These are phyloP conservation scores for Eilema depressum DNA, from an alignment of 2,888 invertebrate species.

Conservation along the genomic window DNA sequence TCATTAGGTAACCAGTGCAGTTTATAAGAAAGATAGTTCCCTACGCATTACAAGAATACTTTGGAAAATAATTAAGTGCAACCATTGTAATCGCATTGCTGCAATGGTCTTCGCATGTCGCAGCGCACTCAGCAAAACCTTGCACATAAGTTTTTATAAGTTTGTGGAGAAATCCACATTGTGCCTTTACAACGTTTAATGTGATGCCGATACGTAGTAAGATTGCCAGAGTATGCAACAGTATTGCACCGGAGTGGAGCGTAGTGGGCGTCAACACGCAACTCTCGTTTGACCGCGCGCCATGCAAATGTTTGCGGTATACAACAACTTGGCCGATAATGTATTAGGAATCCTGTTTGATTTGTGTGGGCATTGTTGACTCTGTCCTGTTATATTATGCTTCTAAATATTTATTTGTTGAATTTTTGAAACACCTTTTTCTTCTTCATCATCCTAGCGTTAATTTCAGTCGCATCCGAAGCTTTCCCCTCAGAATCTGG, in stretches of 20 bases:
- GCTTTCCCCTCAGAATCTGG: too few relatives aligned
- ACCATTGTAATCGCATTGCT: conserved; percentile 60
- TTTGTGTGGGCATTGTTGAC: conserved; percentile 81
- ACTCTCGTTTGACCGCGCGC: conserved; percentile 68
- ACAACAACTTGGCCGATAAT: conserved; percentile 71
- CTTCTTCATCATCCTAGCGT: too few relatives aligned
- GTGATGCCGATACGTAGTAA: conserved; percentile 79
- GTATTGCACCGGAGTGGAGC: conserved; percentile 67
- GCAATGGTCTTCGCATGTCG: conserved; percentile 74
- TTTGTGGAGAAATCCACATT: conserved; percentile 75
- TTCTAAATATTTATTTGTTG: conserved; percentile 32
- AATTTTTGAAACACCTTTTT: conserved; percentile 9
- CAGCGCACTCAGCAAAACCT: conserved; percentile 69
- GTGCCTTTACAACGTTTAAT: conserved; percentile 77
- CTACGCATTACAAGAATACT: conserved; percentile 18
- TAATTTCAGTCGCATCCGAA: too few relatives aligned
- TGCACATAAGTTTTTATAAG: conserved; percentile 67
- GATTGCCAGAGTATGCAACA: conserved; percentile 67
- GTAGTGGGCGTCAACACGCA: conserved; percentile 83
- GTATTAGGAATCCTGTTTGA: conserved; percentile 80
- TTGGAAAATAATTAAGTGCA: conserved; percentile 42
- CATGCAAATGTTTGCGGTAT: conserved; percentile 80
- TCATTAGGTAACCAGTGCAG: not conserved
- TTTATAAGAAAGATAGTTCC: conserved; percentile 3
- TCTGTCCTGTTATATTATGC: conserved; percentile 52